A percentile compares a stretch with the other conserved stretches of the same genome.
phyloP scores from a whole-genome alignment of 2,888 invertebrate species.

The Coleophora flavipennella region DNA sequence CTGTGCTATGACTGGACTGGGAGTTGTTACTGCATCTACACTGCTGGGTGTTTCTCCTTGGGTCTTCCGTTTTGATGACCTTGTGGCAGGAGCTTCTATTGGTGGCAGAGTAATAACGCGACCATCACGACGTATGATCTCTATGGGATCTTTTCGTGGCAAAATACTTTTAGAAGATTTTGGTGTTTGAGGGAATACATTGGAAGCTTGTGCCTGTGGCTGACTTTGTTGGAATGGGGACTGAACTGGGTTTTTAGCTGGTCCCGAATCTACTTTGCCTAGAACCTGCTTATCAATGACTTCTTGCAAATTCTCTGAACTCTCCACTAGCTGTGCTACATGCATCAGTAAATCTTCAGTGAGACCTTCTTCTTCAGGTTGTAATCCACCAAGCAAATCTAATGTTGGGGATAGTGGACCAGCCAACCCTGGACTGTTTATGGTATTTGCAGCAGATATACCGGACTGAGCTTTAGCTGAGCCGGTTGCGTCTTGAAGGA shows the following conservation, averaged over 20 bases:
- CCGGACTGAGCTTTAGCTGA: slow-evolving; percentile 40
- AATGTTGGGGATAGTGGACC: slow-evolving; percentile 74
- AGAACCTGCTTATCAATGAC: slow-evolving; percentile 79
- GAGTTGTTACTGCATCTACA: slow-evolving; percentile 23
- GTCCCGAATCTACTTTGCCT: slow-evolving; percentile 53
- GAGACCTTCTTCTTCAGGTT: slow-evolving; percentile 77
- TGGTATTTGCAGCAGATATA: slow-evolving; percentile 38
- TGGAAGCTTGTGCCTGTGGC: slow-evolving; percentile 22
- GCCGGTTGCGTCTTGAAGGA: slow-evolving; percentile 56
- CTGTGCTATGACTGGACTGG: slow-evolving; percentile 20
- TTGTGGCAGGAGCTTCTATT: slow-evolving; percentile 86
- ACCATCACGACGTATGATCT: slow-evolving; percentile 82
- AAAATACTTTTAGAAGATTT: slow-evolving; percentile 38
- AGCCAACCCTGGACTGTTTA: slow-evolving; percentile 64
- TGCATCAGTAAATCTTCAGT: slow-evolving; percentile 81
- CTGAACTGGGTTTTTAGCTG: slow-evolving; percentile 26
- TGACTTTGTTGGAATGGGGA: slow-evolving; percentile 23
- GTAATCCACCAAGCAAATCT: slow-evolving; percentile 71
- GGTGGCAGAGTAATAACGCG: slow-evolving; percentile 85
- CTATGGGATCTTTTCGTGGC: slow-evolving; percentile 74
- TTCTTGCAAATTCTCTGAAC: slow-evolving; percentile 78
- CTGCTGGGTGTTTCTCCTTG: slow-evolving; percentile 40
- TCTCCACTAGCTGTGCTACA: slow-evolving; percentile 81
- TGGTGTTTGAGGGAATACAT: slow-evolving; percentile 37
- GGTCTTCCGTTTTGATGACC: slow-evolving; percentile 79